Evolutionary conservation across 2,888 invertebrate genomes (phyloP).

Genomic region (Mermis nigrescens): DNA sequence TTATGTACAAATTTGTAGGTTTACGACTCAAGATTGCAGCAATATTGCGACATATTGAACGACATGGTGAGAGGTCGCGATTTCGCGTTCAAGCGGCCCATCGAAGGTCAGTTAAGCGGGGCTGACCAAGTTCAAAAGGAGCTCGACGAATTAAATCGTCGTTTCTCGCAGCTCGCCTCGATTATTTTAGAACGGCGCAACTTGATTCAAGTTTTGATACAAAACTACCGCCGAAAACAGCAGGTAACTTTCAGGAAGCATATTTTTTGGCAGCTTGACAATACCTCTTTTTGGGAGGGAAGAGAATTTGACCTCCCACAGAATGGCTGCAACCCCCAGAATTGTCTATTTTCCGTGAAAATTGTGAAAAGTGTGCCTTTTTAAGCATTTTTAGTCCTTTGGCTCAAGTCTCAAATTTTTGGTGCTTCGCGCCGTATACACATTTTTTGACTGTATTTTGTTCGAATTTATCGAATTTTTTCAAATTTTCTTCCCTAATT

Average conservation of each 20-base stretch:
- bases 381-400: too few species aligned
- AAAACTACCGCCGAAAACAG: slow-evolving; percentile 31
- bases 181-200: slow-evolving; percentile 31
- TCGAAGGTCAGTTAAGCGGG: neutral
- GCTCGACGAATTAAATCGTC: slow-evolving; percentile 29
- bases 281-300: too few species aligned
- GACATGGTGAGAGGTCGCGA: slow-evolving; percentile 23
- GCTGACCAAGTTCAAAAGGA: slow-evolving; percentile 24
- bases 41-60: slow-evolving; percentile 56
- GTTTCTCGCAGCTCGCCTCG: slow-evolving; percentile 29
- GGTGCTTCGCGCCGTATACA: too few species aligned
- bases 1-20: slow-evolving; percentile 43
- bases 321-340: too few species aligned
- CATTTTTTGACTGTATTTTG: too few species aligned
- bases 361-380: too few species aligned
- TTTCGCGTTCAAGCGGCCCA: neutral
- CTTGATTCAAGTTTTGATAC: slow-evolving; percentile 28
- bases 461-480: too few species aligned
- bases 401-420: too few species aligned
- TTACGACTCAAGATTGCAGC: slow-evolving; percentile 62
- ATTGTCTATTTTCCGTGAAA: too few species aligned
- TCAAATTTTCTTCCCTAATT: too few species aligned
- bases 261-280: too few species aligned
- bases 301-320: too few species aligned
- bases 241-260: slow-evolving; percentile 24